Evolutionary conservation across 2,888 invertebrate genomes (phyloP), one percentile per base, ranked within the genome.

Genomic region (Aleiodes alternator): DNA sequence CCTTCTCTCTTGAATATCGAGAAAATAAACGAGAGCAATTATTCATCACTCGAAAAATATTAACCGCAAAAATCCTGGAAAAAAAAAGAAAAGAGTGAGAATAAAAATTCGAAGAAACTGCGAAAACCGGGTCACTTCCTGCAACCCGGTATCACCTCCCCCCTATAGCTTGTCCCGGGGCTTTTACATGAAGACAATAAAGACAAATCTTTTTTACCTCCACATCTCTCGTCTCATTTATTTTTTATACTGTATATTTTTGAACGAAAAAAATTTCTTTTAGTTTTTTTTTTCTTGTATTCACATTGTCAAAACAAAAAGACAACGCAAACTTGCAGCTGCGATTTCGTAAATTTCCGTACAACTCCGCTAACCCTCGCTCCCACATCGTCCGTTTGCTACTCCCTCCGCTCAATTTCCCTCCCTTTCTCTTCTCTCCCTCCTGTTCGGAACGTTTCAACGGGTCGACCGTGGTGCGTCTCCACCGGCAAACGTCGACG

Each of bases 341-440:
- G 50, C 29, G 66, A 75, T 78, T 78, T 80, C 78, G 68, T 66
- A 71, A 77, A 61, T 74, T 74, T 69, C 74, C 74, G 74, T 38
- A 0, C 7, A 43, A 51, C 61, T 69, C 59, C 74, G 74, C 51
- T 31, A 53, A 2, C 11, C 14, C 48, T 75, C 73, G 55, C 48
- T 56, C 23, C 43, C 51, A 34, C 68, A 53, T 8, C 50, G 12
- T 14, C 61, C 48, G 43, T 53, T 75, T 4, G 34, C 34, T 51
- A 23, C 31, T 34, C 31, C 53, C 29, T n/a, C 12, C 43, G 53
- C 38, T 31, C 53, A 56, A 43, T 59, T 51, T 31, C 51, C 38
- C 53, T 57, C 48, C 48, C 61, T 57, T 56, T 34, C 38, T 56
- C 11, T 66, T 64, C 53, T 29, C 31, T 31, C 38, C 56, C 53